Evolutionary conservation across 1,140 invertebrate genomes (phyloP).

Genomic region (Bombus cullumanus): DNA sequence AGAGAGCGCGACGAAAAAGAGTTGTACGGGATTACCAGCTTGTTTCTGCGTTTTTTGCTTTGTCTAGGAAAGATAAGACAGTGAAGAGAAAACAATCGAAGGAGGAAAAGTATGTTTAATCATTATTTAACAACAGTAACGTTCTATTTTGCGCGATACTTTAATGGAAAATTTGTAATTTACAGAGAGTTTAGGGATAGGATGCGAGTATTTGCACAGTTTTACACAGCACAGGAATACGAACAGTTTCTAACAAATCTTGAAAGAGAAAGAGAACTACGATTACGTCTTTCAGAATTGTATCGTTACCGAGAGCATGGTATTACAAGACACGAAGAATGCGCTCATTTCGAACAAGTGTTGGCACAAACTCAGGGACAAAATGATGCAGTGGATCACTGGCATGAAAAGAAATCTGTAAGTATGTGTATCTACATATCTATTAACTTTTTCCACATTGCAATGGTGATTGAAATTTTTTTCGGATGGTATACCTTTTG

Average conservation of each 20-base stretch:
- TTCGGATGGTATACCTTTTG: neutral
- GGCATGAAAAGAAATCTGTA: slow-evolving; percentile 85
- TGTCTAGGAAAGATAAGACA: slow-evolving; percentile 83
- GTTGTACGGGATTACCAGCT: slow-evolving; percentile 94
- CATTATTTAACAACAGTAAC: neutral
- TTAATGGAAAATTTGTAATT: slow-evolving; percentile 34
- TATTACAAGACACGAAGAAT: slow-evolving; percentile 90
- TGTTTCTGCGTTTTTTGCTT: slow-evolving; percentile 90
- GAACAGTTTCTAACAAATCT: slow-evolving; percentile 90
- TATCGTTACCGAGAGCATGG: slow-evolving; percentile 92
- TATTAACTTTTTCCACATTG: slow-evolving; percentile 14
- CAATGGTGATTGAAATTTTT: slow-evolving; percentile 1
- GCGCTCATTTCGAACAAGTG: slow-evolving; percentile 91
- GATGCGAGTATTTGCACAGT: slow-evolving; percentile 93
- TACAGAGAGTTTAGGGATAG: slow-evolving; percentile 90
- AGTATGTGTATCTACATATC: slow-evolving; percentile 75
- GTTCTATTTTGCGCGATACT: slow-evolving; percentile 8
- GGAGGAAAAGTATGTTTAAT: slow-evolving; percentile 87
- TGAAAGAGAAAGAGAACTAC: slow-evolving; percentile 92
- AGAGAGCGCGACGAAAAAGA: slow-evolving; percentile 93
- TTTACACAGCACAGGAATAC: slow-evolving; percentile 93
- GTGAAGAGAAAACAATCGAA: slow-evolving; percentile 87
- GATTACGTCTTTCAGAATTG: slow-evolving; percentile 91
- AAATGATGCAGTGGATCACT: slow-evolving; percentile 77
- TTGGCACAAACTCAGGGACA: slow-evolving; percentile 79